Percentiles rank a stretch among this genome's conserved stretches.
Conservation (phyloP, 2,888 invertebrate genomes). For the Conus canariensis region DNA sequence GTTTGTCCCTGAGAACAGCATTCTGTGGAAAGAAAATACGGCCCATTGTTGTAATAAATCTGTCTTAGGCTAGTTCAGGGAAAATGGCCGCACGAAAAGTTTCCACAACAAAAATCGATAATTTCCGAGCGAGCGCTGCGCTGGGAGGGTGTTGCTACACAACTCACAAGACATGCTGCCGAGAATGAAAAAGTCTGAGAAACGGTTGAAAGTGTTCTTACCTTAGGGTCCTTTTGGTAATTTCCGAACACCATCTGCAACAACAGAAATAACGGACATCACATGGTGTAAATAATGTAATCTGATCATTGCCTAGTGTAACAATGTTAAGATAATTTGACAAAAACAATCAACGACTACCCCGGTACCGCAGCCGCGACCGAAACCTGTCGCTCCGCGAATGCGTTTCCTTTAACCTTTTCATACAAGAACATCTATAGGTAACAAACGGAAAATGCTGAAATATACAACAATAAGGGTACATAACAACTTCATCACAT, state of each 20-base stretch:
- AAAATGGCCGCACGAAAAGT: slow-evolving; percentile 63
- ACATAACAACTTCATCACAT: not conserved
- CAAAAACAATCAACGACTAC: slow-evolving; percentile 24
- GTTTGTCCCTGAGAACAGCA: slow-evolving; percentile 63
- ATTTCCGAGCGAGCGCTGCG: slow-evolving; percentile 47
- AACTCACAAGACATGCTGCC: slow-evolving; percentile 29
- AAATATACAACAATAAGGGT: not conserved
- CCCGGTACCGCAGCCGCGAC: slow-evolving; percentile 18
- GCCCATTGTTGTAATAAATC: slow-evolving; percentile 44
- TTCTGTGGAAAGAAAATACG: slow-evolving; percentile 64
- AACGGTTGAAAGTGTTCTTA: slow-evolving; percentile 51
- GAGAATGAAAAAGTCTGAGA: slow-evolving; percentile 36
- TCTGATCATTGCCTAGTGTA: not conserved
- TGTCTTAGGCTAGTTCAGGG: slow-evolving; percentile 45
- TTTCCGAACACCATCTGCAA: slow-evolving; percentile 73
- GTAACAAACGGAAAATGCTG: not conserved
- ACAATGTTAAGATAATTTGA: not conserved
- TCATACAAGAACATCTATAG: not conserved
- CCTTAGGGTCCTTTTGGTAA: slow-evolving; percentile 73
- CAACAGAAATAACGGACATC: slow-evolving; percentile 40
- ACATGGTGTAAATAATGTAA: not conserved
- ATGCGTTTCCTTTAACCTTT: not conserved
- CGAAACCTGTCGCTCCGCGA: slow-evolving; percentile 34
- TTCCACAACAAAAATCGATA: slow-evolving; percentile 72
- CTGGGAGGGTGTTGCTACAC: slow-evolving; percentile 45